Evolutionary conservation across 1,140 invertebrate species (phyloP), one percentile per base, ranked within the genome.

Genomic region (Papilio xuthus): DNA sequence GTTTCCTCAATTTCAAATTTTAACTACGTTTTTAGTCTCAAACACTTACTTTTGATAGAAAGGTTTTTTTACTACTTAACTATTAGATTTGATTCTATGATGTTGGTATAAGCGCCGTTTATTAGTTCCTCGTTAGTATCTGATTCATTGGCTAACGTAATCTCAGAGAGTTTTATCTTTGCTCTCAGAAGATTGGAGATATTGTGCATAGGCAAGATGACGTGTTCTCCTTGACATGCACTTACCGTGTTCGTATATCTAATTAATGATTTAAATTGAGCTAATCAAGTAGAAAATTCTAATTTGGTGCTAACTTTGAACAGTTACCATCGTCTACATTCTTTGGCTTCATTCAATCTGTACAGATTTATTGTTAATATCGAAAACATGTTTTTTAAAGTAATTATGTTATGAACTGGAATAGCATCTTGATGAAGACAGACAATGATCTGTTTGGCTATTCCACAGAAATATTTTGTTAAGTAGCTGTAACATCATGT

Each of bases 151-250:
- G 50, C n/a, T 53, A 53, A 18, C n/a, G 50, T 53, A 20, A 53
- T 53, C 50, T 20, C 50, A 7, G 0, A n/a, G n/a, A 53, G 50
- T 53, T n/a, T 53, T 53, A 53, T 53, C 50, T 53, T 53, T 20
- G 6, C 50, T 53, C 50, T 53, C 6, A 53, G 44, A 6, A 47
- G 50, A 53, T 53, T 53, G 18, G 6, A 53, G 50, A 53, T 53
- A 53, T 20, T 20, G 50, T 53, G 50, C 50, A 53, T 53, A 53
- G 50, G n/a, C 50, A 60, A 15, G 12, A 60, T 60, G 56, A 60
- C 56, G 56, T 60, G 56, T 60, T 60, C 56, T 10, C 56, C 56
- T 60, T 60, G 56, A 26, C 56, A 60, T 60, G 56, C 56, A 60
- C 23, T 60, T 26, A 60, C 56, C 10, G 56, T 60, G 23, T 60